Base-by-base conservation (phyloP, 2,888 invertebrate genomes). In the Druceiella hillmani region DNA sequence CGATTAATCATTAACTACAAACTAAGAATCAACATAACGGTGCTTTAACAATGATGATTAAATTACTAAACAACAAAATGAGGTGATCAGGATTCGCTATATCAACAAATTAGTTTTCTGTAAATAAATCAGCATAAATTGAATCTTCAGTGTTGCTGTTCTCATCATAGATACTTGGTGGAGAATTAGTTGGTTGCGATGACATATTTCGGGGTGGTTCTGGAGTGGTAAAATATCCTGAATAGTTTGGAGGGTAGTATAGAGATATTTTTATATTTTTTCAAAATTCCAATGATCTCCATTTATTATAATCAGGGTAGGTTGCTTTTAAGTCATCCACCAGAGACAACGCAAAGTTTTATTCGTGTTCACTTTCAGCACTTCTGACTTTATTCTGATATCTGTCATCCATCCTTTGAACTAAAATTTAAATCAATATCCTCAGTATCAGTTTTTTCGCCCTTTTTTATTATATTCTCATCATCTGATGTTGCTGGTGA, bases 151-250 rank as follows among this genome's bases (percentile, higher is more conserved):
- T 34, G n/a, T n/a, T n/a, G 25, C 46, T 48, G 43, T 44, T 47
- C 30, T 49, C 45, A 25, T 43, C 40, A 49, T 41, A 47, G 33
- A 45, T 38, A 37, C 47, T 48, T 46, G 47, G 40, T 44, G 46
- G 43, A 40, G 40, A 42, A 33, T 34, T 49, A 47, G 36, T 45
- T 49, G 42, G 42, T 47, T 45, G 41, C 33, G 27, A 41, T 33
- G 30, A 29, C 22, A 25, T 37, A 41, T 40, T 46, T 48, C 40
- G 47, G 9, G 41, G 29, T 50, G 45, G 44, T 36, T 46, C 50
- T 48, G 44, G 31, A 47, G 30, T 50, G 36, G 48, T 46, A 41
- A 35, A 48, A 50, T 47, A 47, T 34, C 44, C 47, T 17, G 33
- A 17, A 45, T 45, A 44, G 36, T 48, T 47, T 36, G 43, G 40